phyloP scores from a whole-genome alignment of 2,888 invertebrate genomes.

The Apodemia zela region DNA sequence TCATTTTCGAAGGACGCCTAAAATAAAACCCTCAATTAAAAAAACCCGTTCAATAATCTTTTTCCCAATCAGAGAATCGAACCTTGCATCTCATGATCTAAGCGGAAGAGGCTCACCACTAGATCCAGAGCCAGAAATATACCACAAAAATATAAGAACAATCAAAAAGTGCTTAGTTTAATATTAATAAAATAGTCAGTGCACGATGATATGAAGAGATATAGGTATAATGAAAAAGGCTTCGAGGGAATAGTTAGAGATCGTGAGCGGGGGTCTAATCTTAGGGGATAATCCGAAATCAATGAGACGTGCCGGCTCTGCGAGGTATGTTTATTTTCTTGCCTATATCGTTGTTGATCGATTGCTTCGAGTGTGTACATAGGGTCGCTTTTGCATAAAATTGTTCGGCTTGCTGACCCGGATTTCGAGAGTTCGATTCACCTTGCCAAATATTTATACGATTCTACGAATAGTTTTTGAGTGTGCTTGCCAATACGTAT shows the following conservation, averaged over 20 bases:
- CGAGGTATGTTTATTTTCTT: constrained; percentile 35
- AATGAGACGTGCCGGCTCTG: constrained; percentile 47
- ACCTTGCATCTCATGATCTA: too few relatives aligned
- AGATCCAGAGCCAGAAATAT: neutral
- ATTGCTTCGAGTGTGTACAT: constrained; percentile 30
- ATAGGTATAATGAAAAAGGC: constrained; percentile 41
- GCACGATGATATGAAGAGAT: constrained; percentile 21
- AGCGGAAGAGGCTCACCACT: too few relatives aligned
- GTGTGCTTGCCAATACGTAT: neutral
- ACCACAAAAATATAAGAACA: constrained; percentile 17
- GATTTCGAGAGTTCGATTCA: constrained; percentile 19
- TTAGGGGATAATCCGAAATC: constrained; percentile 58
- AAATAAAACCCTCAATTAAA: too few relatives aligned
- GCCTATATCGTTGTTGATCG: constrained; percentile 36
- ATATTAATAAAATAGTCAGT: constrained; percentile 7
- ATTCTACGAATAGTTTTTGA: constrained; percentile 12
- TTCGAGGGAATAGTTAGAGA: constrained; percentile 41
- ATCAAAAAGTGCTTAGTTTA: constrained; percentile 20
- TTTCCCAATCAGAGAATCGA: too few relatives aligned
- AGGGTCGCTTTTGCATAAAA: constrained; percentile 31
- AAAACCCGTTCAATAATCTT: too few relatives aligned
- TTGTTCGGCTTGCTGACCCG: constrained; percentile 23
- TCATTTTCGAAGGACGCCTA: too few relatives aligned
- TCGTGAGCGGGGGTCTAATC: constrained; percentile 53
- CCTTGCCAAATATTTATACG: constrained; percentile 19